phyloP scores from a whole-genome alignment of 2,113 vertebrate genomes.

The Phalacrocorax carbo region DNA sequence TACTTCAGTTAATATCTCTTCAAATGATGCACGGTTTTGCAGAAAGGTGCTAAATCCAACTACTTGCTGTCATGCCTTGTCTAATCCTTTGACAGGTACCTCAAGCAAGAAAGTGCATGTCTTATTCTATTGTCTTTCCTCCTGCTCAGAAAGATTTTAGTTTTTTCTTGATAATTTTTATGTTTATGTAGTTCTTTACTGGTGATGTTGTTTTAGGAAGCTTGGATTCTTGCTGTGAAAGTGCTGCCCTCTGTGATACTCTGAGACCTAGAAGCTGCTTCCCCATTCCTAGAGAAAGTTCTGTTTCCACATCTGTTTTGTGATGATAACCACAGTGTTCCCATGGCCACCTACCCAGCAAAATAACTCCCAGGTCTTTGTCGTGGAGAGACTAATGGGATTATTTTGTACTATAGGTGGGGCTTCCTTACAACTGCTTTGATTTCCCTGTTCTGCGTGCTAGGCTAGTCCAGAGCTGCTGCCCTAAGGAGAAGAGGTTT shows the following conservation, averaged over 20 bases:
- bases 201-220: not conserved
- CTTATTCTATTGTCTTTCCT: not conserved
- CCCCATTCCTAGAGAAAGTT: not conserved
- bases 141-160: not conserved
- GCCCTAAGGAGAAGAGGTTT: not conserved
- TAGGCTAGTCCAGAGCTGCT: not conserved
- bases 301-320: not conserved
- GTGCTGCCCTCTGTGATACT: not conserved
- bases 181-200: not conserved
- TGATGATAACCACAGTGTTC: constrained; percentile 26
- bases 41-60: not conserved
- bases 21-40: not conserved
- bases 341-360: not conserved
- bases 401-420: constrained; percentile 36
- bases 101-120: not conserved
- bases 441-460: not conserved
- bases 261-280: not conserved
- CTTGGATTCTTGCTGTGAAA: not conserved
- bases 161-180: not conserved
- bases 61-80: not conserved
- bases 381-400: not conserved
- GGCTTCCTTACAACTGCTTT: not conserved
- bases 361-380: constrained; percentile 4
- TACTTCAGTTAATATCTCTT: not conserved
- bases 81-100: not conserved